phyloP scores from a whole-genome alignment of 2,113 vertebrate genomes.

The Pagrus major region DNA sequence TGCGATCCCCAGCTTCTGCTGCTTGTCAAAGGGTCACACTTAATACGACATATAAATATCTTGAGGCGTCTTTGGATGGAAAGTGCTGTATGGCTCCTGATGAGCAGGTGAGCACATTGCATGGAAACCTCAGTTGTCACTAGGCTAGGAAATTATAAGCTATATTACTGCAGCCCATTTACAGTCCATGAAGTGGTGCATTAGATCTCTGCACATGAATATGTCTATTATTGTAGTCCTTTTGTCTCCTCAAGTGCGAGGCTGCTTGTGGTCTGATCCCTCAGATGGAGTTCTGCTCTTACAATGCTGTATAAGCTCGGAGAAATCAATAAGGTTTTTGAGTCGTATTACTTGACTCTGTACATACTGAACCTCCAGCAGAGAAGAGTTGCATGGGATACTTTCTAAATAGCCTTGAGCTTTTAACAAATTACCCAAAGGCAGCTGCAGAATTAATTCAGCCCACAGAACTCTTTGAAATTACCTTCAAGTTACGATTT shows the following conservation, averaged over 20 bases:
- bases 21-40: too few species aligned
- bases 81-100: too few species aligned
- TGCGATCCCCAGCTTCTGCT: too few species aligned
- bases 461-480: constrained; percentile 2
- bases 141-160: too few species aligned
- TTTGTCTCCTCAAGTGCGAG: constrained; percentile 5
- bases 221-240: background rate
- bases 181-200: too few species aligned
- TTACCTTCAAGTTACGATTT: background rate
- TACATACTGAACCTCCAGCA: constrained; percentile 29
- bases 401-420: constrained; percentile 49
- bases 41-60: too few species aligned
- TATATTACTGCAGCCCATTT: too few species aligned
- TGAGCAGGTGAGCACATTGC: too few species aligned
- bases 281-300: constrained; percentile 16
- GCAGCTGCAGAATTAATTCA: constrained; percentile 39
- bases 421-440: constrained; percentile 44
- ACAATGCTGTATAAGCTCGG: constrained; percentile 22
- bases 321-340: constrained; percentile 51
- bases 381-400: constrained; percentile 24
- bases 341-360: background rate
- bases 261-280: constrained; percentile 25
- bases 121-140: too few species aligned
- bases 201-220: constrained; percentile 5
- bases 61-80: too few species aligned